Evolutionary conservation across 2,888 invertebrate species (phyloP), one percentile per base, ranked within the genome.

Genomic region (Ichneumoninae sp.): DNA sequence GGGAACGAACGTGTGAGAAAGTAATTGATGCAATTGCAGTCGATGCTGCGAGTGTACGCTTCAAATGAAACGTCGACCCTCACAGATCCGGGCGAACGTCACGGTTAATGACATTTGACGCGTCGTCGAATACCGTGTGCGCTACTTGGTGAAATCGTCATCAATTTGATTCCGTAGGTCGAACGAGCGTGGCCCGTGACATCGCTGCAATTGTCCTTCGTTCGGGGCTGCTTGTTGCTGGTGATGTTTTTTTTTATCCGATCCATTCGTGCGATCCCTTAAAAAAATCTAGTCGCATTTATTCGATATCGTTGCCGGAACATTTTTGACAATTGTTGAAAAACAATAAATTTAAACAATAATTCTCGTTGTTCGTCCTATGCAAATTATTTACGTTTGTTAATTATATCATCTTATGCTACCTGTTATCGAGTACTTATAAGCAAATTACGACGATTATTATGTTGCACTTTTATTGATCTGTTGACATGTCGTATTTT

Each of bases 21-120:
- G 50, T 66, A 83, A 83, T 83, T 80, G 79, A 79, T 65, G 79
- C 79, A 83, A 83, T 80, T 76, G 57, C 7, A 60, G 57, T 50
- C n/a, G 52, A 79, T 70, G 69, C 52, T 33, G 10, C 50, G 63
- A 33, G 70, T 30, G 19, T 26, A 54, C 60, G 63, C 33, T 52
- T 36, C 19, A 54, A 50, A 57, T 73, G 54, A 54, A 75, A 75
- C 36, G 26, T 26, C 13, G 74, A 74, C 73, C 79, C 68, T 79
- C 79, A 54, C 54, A 63, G 22, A 26, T 69, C 47, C 33, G 74
- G 36, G 16, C 54, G 79, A 70, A 65, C n/a, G 33, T 36, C 57
- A 30, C 65, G 19, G 40, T 81, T 77, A 71, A 82, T 77, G 71
- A 71, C 76, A 76, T 77, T 82, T 77, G 82, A 77, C 69, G 63